Evolutionary conservation across 2,113 vertebrate species (phyloP).

Genomic region (Tinamus guttatus): DNA sequence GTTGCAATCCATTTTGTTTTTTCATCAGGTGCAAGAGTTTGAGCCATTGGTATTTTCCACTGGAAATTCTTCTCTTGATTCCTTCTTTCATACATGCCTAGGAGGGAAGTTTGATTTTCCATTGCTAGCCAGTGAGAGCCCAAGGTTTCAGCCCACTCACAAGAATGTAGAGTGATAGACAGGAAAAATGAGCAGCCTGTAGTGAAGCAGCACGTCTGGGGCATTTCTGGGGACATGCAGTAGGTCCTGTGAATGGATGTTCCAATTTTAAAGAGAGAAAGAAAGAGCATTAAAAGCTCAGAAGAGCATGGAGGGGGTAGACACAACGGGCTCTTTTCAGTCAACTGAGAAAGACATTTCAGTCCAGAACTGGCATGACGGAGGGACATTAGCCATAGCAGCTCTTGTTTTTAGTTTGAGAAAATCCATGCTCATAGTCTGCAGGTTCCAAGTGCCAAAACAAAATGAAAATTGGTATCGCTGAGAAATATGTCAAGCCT

Average conservation of each 20-base stretch:
- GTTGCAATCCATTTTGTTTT: conserved; percentile 42
- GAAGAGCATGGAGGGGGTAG: not conserved
- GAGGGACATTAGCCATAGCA: not conserved
- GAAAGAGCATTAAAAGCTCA: not conserved
- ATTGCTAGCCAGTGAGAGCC: not conserved
- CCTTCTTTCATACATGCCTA: not conserved
- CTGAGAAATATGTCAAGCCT: not conserved
- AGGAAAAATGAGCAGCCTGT: not conserved
- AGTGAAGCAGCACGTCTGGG: not conserved
- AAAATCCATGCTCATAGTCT: not conserved
- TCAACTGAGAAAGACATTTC: accelerated
- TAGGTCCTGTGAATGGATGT: not conserved
- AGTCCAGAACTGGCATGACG: not conserved
- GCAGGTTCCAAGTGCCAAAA: not conserved
- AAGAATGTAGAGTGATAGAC: conserved; percentile 20
- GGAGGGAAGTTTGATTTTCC: conserved; percentile 35
- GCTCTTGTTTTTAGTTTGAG: not conserved
- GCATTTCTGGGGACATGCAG: not conserved
- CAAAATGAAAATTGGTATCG: not conserved
- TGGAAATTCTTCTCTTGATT: conserved; percentile 45
- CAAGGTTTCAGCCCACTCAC: not conserved
- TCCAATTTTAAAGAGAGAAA: not conserved
- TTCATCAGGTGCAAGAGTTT: conserved; percentile 43
- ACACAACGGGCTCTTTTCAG: not conserved
- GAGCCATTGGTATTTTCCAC: conserved; percentile 44